A percentile compares a stretch with the other conserved stretches of the same genome.
These are phyloP conservation scores for Tragulus kanchil DNA, from an alignment of 2,113 vertebrate genomes.

Conservation along the genomic window DNA sequence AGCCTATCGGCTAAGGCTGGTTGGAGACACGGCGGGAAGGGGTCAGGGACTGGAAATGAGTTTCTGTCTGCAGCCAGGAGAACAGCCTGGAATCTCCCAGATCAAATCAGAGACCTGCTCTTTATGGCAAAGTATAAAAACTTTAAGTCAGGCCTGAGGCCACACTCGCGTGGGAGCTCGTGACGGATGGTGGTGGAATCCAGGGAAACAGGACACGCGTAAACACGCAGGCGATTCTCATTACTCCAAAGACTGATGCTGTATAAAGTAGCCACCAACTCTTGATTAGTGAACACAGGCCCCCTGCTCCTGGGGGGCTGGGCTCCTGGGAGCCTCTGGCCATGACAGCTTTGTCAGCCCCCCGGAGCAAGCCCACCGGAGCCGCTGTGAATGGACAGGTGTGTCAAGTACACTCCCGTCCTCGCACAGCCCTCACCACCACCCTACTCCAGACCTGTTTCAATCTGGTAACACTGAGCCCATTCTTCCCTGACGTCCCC, in stretches of 20 bases:
- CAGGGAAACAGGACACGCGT: accelerated
- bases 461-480: neutral
- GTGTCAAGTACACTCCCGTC: accelerated
- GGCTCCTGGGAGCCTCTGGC: neutral
- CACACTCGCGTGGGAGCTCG: neutral
- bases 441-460: neutral
- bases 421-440: no score
- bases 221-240: accelerated
- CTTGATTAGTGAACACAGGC: accelerated
- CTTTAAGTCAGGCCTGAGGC: neutral
- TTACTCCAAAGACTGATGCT: accelerated
- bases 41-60: neutral
- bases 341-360: accelerated
- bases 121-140: neutral
- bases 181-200: accelerated
- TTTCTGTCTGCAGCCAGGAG: neutral
- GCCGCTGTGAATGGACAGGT: accelerated
- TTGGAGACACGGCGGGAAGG: accelerated
- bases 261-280: accelerated
- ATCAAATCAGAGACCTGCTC: neutral
- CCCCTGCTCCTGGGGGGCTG: accelerated
- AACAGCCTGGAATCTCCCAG: neutral
- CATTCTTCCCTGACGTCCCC: no score
- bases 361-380: neutral
- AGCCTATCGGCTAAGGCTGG: accelerated